A percentile compares a stretch with the other conserved stretches of the same genome.
phyloP scores from a whole-genome alignment of 2,888 invertebrate genomes.

The Plagodis pulveraria region DNA sequence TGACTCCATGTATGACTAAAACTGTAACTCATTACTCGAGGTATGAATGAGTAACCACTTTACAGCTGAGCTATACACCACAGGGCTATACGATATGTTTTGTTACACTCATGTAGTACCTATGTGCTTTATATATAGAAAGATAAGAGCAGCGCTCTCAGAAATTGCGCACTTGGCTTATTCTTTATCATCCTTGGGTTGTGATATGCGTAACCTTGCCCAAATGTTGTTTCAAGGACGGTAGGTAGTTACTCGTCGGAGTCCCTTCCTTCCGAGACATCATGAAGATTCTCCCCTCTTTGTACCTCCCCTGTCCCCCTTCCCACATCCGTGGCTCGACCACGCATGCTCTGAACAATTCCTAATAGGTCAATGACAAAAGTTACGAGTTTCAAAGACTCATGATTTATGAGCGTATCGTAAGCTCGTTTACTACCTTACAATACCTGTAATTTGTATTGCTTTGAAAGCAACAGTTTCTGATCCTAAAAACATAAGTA shows the following conservation, averaged over 20 bases:
- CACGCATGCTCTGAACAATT: constrained; percentile 57
- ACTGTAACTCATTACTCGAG: constrained; percentile 57
- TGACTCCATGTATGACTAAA: constrained; percentile 75
- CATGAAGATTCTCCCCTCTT: constrained; percentile 50
- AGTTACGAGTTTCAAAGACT: constrained; percentile 46
- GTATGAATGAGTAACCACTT: constrained; percentile 62
- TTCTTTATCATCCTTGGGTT: constrained; percentile 2
- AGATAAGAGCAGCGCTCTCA: too few relatives aligned
- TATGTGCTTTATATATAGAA: too few relatives aligned
- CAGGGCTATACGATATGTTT: too few relatives aligned
- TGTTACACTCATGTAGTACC: too few relatives aligned
- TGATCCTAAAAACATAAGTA: constrained; percentile 62
- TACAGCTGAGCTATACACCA: constrained; percentile 16
- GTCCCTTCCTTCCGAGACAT: constrained; percentile 52
- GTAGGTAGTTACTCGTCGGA: constrained; percentile 36
- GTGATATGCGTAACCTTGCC: constrained; percentile 59
- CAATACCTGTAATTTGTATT: constrained; percentile 47
- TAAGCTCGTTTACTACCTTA: constrained; percentile 30
- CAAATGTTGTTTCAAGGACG: constrained; percentile 68
- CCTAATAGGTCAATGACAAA: constrained; percentile 51
- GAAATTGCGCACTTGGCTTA: constrained; percentile 9
- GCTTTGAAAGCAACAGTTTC: constrained; percentile 40
- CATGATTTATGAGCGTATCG: constrained; percentile 51
- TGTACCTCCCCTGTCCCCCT: constrained; percentile 43
- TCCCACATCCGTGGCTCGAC: constrained; percentile 37